Base-by-base conservation (phyloP, 2,113 vertebrate species). In the Osmerus mordax region DNA sequence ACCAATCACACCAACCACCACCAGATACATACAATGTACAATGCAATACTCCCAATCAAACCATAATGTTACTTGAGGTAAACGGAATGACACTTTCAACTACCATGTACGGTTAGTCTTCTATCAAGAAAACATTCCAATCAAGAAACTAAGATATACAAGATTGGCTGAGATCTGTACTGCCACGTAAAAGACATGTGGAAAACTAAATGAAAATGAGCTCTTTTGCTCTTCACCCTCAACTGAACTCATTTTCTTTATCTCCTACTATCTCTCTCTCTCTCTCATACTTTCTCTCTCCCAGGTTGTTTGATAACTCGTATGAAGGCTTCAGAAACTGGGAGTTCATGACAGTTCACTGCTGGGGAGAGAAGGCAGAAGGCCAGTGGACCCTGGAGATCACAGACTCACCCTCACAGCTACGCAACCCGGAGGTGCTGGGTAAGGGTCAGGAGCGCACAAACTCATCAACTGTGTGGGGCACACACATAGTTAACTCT, bases 281-380 rank as follows among this genome's bases (percentile, higher is more conserved):
- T 23, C 21, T 68, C 3, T 28, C 21, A n/a, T n/a, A n/a, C n/a
- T n/a, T n/a, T 63, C 9, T 63, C 25, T 70, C 54, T 29, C 60
- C 52, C 87, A 96, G 95, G 69, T 84, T 91, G 63, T 93, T 94
- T 41, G 95, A 96, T 83, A 91, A 91, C 72, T 96, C 95, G 62
- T 96, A 87, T 0, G 93, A 97, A 76, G 96, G 96, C 0, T 98
- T 98, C 86, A 94, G 93, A 55, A 93, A 94, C 89, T 98, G 96
- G 96, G 95, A 96, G 77, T 97, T 98, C 86, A 97, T 98, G 96
- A 95, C 94, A 0, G 94, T 97, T 56, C 96, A 98, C 80, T 96
- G 95, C 83, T 98, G 96, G 96, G 96, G 95, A 6, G 96, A 98
- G 82, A 91, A 85, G 56, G 92, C 95, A 0, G 92, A 92, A 0